phyloP scores from a whole-genome alignment of 1,140 invertebrate species.

The Heliconius hewitsoni region DNA sequence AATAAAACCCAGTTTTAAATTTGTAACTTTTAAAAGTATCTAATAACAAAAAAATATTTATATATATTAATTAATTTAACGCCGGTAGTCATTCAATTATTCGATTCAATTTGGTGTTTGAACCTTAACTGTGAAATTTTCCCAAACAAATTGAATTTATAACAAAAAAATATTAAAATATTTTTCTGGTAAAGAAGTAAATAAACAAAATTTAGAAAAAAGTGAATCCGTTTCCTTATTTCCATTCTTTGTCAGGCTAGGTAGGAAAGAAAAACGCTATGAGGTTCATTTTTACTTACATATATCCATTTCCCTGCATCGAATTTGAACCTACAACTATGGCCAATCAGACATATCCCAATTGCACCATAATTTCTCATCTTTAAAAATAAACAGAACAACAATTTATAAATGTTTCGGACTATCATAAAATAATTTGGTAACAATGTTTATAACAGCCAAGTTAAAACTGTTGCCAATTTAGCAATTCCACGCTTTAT shows the following conservation, averaged over 20 bases:
- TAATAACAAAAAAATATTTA: not conserved
- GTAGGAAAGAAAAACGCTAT: too few species aligned
- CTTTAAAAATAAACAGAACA: not conserved
- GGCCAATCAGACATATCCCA: not conserved
- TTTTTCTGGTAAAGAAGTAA: too few species aligned
- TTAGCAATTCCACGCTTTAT: constrained; percentile 12
- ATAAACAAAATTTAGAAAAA: too few species aligned
- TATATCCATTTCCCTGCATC: too few species aligned
- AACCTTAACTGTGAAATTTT: not conserved
- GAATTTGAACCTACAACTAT: too few species aligned
- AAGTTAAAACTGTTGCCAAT: constrained; percentile 10
- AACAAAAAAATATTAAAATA: too few species aligned
- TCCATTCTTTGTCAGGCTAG: too few species aligned
- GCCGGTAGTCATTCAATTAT: not conserved
- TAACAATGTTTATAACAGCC: constrained; percentile 10
- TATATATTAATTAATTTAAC: not conserved
- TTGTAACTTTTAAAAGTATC: too few species aligned
- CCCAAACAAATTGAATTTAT: not conserved
- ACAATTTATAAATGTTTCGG: not conserved
- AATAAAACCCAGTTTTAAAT: not conserved
- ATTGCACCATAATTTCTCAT: not conserved
- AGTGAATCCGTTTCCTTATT: too few species aligned
- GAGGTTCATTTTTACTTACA: too few species aligned
- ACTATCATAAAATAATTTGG: not conserved
- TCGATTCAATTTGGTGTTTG: not conserved